Conservation (phyloP, 2,113 vertebrate genomes). For the Melanostigma gelatinosum region DNA sequence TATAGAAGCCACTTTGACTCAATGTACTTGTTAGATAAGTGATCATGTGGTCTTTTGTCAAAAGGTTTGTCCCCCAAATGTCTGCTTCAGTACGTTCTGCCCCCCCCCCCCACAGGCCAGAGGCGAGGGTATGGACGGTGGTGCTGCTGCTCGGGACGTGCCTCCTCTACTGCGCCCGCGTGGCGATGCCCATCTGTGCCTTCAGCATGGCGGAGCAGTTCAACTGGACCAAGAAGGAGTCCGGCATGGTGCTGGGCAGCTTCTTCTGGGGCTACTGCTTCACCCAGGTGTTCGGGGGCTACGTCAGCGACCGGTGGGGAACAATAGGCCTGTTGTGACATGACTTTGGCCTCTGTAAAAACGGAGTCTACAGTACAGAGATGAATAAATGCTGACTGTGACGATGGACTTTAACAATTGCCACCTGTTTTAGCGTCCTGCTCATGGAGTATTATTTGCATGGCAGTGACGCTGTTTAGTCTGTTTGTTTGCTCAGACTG, state of each 20-base stretch:
- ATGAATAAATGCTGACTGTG: neutral
- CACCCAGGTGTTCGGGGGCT: slow-evolving; percentile 93
- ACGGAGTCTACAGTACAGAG: neutral
- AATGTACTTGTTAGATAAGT: neutral
- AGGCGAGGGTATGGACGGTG: slow-evolving; percentile 88
- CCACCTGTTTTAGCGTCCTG: neutral
- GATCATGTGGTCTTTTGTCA: slow-evolving; percentile 7
- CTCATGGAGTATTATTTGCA: neutral
- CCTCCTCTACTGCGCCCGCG: slow-evolving; percentile 92
- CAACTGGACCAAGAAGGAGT: slow-evolving; percentile 92
- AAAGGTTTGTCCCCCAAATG: slow-evolving; percentile 6
- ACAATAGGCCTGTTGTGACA: neutral
- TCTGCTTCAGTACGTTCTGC: neutral
- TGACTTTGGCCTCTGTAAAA: neutral
- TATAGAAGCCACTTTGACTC: neutral
- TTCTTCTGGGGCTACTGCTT: slow-evolving; percentile 99
- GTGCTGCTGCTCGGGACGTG: slow-evolving; percentile 93
- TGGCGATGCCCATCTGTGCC: slow-evolving; percentile 90
- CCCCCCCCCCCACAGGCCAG: slow-evolving; percentile 78
- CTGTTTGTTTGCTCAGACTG: slow-evolving; percentile 24
- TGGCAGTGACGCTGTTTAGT: slow-evolving; percentile 2
- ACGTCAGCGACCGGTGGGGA: slow-evolving; percentile 90
- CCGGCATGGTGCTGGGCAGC: slow-evolving; percentile 92
- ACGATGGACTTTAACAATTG: neutral
- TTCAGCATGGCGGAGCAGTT: slow-evolving; percentile 90